phyloP scores from a whole-genome alignment of 2,888 invertebrate species.

The Apoderus coryli region DNA sequence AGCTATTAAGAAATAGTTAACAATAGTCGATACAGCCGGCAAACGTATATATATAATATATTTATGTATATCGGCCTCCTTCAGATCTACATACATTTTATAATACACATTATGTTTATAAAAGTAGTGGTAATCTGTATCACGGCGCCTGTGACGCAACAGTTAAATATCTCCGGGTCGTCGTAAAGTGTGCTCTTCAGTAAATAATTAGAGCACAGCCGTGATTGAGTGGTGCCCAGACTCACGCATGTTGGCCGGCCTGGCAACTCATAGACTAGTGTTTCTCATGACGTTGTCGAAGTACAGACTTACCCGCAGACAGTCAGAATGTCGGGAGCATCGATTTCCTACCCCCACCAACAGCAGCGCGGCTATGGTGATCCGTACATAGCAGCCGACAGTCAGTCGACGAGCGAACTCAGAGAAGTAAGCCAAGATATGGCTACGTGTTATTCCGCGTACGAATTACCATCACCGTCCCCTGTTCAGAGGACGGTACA shows the following conservation, averaged over 20 bases:
- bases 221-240: no score
- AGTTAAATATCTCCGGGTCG: conserved; percentile 20
- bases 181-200: conserved; percentile 27
- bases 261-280: conserved; percentile 13
- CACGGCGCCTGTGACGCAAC: conserved; percentile 16
- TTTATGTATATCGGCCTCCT: no score
- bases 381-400: conserved; percentile 8
- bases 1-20: no score
- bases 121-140: no score
- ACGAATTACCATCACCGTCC: conserved; percentile 29
- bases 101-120: no score
- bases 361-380: conserved; percentile 11
- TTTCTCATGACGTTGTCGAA: conserved; percentile 27
- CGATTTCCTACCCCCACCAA: conserved; percentile 35
- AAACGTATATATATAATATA: no score
- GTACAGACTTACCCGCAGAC: conserved; percentile 32
- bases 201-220: conserved; percentile 32
- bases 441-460: conserved; percentile 30
- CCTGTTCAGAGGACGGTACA: no score
- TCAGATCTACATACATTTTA: no score
- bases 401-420: conserved; percentile 29
- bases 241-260: conserved; percentile 15
- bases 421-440: conserved; percentile 25
- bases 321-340: conserved; percentile 31
- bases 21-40: no score